Base-by-base conservation (phyloP, 2,113 vertebrate genomes). In the Aptenodytes forsteri region DNA sequence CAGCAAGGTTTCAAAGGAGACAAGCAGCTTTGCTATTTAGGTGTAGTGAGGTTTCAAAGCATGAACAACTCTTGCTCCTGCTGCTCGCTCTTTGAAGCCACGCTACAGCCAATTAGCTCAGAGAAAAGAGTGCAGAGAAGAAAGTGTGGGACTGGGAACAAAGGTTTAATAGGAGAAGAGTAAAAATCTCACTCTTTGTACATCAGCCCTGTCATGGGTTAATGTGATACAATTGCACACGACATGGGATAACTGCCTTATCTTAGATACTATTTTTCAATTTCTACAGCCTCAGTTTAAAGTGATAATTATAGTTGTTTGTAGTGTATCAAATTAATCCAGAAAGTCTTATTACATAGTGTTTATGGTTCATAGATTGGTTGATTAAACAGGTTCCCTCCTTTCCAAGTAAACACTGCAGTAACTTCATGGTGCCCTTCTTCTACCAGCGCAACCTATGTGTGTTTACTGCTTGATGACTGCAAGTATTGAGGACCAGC, bases 1-100 rank as follows among this genome's bases (percentile, higher is more conserved):
- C 71, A 88, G 78, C 38, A 72, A 80, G 11, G n/a, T 87, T 96
- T 96, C 95, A 95, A 95, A 97, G 83, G 34, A 79, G 40, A 91
- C 30, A 67, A 87, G 47, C 65, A 92, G 66, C 30, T 89, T 89
- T 87, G 25, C 89, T 94, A 17, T 77, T 97, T 50, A 87, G 58
- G 70, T 6, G 2, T 27, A 80, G 56, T 32, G 54, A 69, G 17
- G 29, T 82, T 95, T 93, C 93, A 96, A 95, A 93, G 89, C 77
- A 87, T 46, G 91, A 95, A 83, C 32, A 93, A 29, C 81, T 85
- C 58, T 61, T 78, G 46, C 34, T 92, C 67, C 90, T 6, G 7
- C 83, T 94, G 46, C 75, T 93, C 2, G 2, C 47, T 76, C 73
- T 96, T 89, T 91, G 87, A 96, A 91, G 73, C 40, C 34, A 11